Evolutionary conservation across 2,113 vertebrate genomes (phyloP).

Genomic region (Planiliza haematocheilus): DNA sequence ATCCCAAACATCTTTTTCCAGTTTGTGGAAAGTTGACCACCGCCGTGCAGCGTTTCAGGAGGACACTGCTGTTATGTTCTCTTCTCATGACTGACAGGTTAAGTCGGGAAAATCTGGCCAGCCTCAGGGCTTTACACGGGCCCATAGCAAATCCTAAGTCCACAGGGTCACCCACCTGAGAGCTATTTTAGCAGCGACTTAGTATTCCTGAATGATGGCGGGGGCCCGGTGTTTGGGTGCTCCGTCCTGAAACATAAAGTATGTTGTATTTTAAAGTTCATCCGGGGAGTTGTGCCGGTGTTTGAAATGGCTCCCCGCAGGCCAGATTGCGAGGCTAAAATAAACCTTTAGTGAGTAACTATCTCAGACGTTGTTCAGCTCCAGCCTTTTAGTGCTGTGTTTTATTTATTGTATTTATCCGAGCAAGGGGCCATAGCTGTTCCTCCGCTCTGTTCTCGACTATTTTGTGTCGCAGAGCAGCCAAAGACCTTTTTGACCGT

Average conservation of each 20-base stretch:
- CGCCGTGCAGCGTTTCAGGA: conserved; percentile 41
- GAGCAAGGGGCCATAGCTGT: conserved; percentile 62
- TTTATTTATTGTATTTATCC: conserved; percentile 78
- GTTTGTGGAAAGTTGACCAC: conserved; percentile 59
- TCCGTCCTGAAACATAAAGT: conserved; percentile 55
- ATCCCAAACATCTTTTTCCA: conserved; percentile 59
- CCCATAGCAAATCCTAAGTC: conserved; percentile 56
- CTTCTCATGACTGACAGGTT: conserved; percentile 61
- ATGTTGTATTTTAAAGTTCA: conserved; percentile 54
- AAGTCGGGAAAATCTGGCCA: conserved; percentile 47
- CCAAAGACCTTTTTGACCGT: conserved; percentile 61
- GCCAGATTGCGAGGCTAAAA: conserved; percentile 58
- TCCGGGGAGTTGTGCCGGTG: conserved; percentile 40
- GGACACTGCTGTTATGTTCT: conserved; percentile 70
- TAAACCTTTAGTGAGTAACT: conserved; percentile 57
- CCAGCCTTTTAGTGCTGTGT: conserved; percentile 56
- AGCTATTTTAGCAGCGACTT: conserved; percentile 67
- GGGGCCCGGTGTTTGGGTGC: conserved; percentile 37
- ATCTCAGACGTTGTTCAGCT: conserved; percentile 55
- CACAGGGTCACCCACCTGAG: conserved; percentile 70
- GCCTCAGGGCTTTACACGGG: conserved; percentile 57
- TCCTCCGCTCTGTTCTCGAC: conserved; percentile 67
- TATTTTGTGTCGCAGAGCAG: conserved; percentile 64
- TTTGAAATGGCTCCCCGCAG: conserved; percentile 63
- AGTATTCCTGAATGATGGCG: conserved; percentile 43